Percentiles rank a stretch among this genome's conserved stretches.
These are phyloP conservation scores for Acronicta alni DNA, from an alignment of 2,888 invertebrate species.

Conservation along the genomic window DNA sequence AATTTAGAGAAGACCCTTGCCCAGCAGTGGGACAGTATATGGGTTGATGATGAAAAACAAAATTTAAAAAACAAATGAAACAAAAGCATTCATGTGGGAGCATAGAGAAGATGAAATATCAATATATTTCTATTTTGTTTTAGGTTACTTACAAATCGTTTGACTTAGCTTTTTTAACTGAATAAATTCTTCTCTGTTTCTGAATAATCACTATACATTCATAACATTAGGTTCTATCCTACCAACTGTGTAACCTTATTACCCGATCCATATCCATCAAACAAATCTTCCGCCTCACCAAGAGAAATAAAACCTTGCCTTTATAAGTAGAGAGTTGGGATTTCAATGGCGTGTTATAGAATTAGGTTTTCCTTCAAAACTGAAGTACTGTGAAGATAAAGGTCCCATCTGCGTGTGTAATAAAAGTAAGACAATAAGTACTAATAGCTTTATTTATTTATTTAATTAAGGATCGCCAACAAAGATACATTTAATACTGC, in stretches of 20 bases:
- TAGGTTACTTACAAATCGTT: neutral
- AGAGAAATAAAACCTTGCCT: slow-evolving; percentile 4
- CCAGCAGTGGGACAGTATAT: too few species aligned
- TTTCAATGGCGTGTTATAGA: neutral
- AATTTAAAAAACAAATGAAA: too few species aligned
- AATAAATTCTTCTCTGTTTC: slow-evolving; percentile 3
- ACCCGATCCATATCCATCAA: slow-evolving; percentile 27
- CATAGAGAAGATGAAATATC: too few species aligned
- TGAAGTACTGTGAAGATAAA: slow-evolving; percentile 36
- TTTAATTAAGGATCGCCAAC: too few species aligned
- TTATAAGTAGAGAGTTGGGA: accelerated
- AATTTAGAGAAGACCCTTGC: too few species aligned
- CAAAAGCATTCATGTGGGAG: too few species aligned
- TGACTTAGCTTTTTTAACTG: neutral
- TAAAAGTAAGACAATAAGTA: slow-evolving; percentile 50
- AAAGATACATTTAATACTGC: too few species aligned
- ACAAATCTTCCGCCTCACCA: neutral
- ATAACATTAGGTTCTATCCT: slow-evolving; percentile 5
- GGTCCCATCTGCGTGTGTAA: slow-evolving; percentile 46
- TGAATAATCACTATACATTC: slow-evolving; percentile 23
- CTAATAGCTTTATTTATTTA: slow-evolving; percentile 56
- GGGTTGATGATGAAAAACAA: too few species aligned
- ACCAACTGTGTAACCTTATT: slow-evolving; percentile 16
- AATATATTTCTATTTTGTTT: too few species aligned
- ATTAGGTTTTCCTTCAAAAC: slow-evolving; percentile 16